Base-by-base conservation (phyloP, 2,888 invertebrate species). In the Dexiosoma caninum region DNA sequence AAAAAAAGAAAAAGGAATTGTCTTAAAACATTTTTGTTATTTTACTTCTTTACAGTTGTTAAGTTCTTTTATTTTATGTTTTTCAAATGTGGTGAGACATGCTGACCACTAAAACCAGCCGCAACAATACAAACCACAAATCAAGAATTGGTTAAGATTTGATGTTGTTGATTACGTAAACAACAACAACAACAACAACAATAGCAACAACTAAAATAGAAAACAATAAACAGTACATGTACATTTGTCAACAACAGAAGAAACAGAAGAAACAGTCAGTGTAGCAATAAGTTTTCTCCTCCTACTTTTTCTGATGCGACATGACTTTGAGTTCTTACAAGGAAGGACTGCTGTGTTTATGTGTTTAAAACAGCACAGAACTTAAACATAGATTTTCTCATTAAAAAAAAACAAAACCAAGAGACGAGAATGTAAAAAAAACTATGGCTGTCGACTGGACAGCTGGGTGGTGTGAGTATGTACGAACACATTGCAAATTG, bases 71-170 rank as follows among this genome's bases (percentile, higher is more conserved):
- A 9, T 59, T 23, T 37, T 62, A 30, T 27, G 1, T 40, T 30
- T 51, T 60, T 23, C 59, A 10, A 6, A 30, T 44, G 49, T 57
- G 49, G 57, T 55, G 9, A 64, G 55, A 64, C 70, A 57, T 70
- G 37, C 57, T 57, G 70, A 70, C 70, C 77, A 77, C 49, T 62
- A 62, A 77, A 77, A 69, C 42, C 46, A 72, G 69, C 81, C 81
- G 42, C 77, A 81, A 81, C 76, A 55, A 67, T 76, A 72, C 55
- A 72, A 77, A 57, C 81, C 81, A 51, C 81, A 77, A 55, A 81
- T 81, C 81, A 81, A 72, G 77, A 72, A 77, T 77, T 77, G 72
- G 72, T 72, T 62, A 81, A 81, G 81, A 81, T 77, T 77, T 81
- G 55, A 77, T 72, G 77, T 57, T 64, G 69, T 70, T 74, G 72